phyloP scores from a whole-genome alignment of 2,797 vertebrate species.

The Myripristis jacobus region DNA sequence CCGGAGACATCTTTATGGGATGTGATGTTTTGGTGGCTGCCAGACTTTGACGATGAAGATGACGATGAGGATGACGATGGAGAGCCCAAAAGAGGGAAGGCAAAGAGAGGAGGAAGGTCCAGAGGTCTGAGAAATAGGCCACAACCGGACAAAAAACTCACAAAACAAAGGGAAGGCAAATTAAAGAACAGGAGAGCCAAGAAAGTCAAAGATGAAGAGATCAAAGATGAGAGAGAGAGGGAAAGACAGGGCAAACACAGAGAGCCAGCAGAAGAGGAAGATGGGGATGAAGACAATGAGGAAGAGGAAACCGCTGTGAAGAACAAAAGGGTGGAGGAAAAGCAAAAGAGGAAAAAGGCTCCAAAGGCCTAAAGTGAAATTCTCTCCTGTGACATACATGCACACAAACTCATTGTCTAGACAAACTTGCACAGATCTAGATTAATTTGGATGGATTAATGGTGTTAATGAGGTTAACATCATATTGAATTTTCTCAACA shows the following conservation, averaged over 20 bases:
- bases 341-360: conserved; percentile 57
- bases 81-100: conserved; percentile 41
- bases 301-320: conserved; percentile 32
- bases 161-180: conserved; percentile 65
- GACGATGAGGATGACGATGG: conserved; percentile 51
- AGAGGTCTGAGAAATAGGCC: conserved; percentile 71
- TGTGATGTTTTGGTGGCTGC: conserved; percentile 80
- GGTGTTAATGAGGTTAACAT: background rate
- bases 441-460: background rate
- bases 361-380: conserved; percentile 31
- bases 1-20: conserved; percentile 85
- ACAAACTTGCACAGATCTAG: background rate
- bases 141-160: conserved; percentile 67
- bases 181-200: conserved; percentile 68
- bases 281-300: conserved; percentile 28
- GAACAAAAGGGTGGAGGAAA: conserved; percentile 30
- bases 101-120: conserved; percentile 50
- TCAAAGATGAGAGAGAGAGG: conserved; percentile 40
- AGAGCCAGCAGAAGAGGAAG: conserved; percentile 8
- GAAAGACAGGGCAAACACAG: conserved; percentile 8
- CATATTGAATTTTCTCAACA: background rate
- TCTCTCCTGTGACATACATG: background rate
- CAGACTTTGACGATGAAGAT: conserved; percentile 62
- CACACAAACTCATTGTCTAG: background rate
- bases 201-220: conserved; percentile 42